phyloP scores from a whole-genome alignment of 2,888 invertebrate species.

The Drepanosiphum platanoidis region DNA sequence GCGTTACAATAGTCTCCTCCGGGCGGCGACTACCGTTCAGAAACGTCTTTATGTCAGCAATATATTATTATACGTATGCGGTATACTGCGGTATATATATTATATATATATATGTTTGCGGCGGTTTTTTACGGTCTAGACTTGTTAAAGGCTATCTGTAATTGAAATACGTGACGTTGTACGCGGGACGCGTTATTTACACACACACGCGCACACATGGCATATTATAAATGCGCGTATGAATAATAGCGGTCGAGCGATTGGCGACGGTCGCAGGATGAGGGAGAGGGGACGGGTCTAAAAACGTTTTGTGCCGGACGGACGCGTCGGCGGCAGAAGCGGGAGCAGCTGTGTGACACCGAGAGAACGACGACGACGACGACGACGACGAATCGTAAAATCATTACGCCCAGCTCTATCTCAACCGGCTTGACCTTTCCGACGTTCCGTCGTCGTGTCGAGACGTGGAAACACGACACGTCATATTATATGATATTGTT shows the following conservation, averaged over 20 bases:
- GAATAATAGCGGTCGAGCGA: slow-evolving; percentile 15
- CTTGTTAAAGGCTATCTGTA: slow-evolving; percentile 51
- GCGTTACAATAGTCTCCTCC: not conserved
- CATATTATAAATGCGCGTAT: too few relatives aligned
- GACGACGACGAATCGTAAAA: slow-evolving; percentile 53
- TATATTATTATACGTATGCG: not conserved
- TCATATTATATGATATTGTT: not conserved
- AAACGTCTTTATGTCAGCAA: slow-evolving; percentile 28
- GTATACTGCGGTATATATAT: not conserved
- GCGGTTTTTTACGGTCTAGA: slow-evolving; percentile 45
- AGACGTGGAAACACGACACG: not conserved
- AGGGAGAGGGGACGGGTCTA: not conserved
- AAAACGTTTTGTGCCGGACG: slow-evolving; percentile 18
- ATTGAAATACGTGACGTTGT: slow-evolving; percentile 55
- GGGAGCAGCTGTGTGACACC: slow-evolving; percentile 51
- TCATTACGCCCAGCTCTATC: not conserved
- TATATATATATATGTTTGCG: not conserved
- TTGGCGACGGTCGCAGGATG: not conserved
- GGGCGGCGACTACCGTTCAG: slow-evolving; percentile 9
- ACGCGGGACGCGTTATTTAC: slow-evolving; percentile 34
- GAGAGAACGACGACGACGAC: slow-evolving; percentile 47
- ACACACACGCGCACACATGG: too few relatives aligned
- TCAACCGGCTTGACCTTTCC: slow-evolving; percentile 52
- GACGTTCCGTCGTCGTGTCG: too few relatives aligned
- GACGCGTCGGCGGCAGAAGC: too few relatives aligned